Evolutionary conservation across 2,113 vertebrate species (phyloP), one percentile per base, ranked within the genome.

Genomic region (Phaethon lepturus): DNA sequence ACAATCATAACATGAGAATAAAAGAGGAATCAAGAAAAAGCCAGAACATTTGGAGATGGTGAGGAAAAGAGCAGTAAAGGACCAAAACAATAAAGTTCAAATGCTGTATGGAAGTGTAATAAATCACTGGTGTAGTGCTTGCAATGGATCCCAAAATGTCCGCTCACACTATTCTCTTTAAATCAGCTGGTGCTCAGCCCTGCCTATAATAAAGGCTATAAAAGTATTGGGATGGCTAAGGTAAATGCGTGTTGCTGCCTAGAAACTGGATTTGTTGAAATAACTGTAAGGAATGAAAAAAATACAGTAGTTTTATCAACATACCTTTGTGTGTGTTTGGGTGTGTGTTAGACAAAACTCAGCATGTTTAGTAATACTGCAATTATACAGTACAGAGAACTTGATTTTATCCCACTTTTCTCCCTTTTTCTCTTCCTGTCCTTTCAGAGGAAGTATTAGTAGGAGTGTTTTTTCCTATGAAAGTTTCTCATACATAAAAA

Each of bases 1-100:
- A 1, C 7, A 31, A 42, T 19, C 56, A 2, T 0, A 60, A 10
- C 6, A 38, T 8, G 28, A 26, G 0, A 33, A 38, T 50, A 15
- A 72, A 78, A 75, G 8, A 67, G 44, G 56, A 86, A 86, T 2
- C 0, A 0, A 85, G 42, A 60, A 49, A 44, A 81, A 38, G 25
- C 0, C 49, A 45, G 16, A 80, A 53, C 3, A 20, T 62, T 53
- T 77, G 59, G 42, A 62, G 29, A 42, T 53, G 29, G 26, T 29
- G 86, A 49, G 33, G 72, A 62, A 84, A 78, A 81, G 23, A 86
- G 15, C 31, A 62, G 35, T 50, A 77, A 82, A 59, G 25, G n/a
- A 35, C 6, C 16, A 79, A 69, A 76, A 17, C 8, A 58, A 28
- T 7, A 20, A 87, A 66, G 4, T 16, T 44, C 13, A 44, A 80